These are phyloP conservation scores for Brachypteracias leptosomus DNA, from an alignment of 2,113 vertebrate genomes.

Conservation along the genomic window DNA sequence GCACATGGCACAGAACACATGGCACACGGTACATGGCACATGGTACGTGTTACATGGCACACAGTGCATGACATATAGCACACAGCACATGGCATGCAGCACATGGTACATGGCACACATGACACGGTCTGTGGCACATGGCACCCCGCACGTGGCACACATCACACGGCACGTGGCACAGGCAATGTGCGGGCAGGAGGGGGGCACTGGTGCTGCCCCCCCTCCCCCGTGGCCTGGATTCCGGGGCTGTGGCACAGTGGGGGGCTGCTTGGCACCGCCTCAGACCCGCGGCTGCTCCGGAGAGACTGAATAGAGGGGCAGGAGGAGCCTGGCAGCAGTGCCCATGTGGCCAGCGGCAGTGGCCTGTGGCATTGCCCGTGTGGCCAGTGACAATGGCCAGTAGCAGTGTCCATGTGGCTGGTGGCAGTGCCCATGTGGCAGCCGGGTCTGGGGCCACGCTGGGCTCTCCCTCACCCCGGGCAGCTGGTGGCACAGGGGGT, in stretches of 20 bases:
- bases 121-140: no score
- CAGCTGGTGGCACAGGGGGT: background rate
- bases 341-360: background rate
- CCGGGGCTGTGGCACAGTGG: background rate
- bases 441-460: background rate
- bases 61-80: no score
- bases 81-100: no score
- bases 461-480: background rate
- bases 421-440: background rate
- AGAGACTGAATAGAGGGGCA: background rate
- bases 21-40: background rate
- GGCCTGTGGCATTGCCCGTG: background rate
- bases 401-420: background rate
- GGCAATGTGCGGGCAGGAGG: background rate
- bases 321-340: background rate
- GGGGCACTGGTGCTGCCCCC: accelerated
- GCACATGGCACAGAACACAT: accelerated
- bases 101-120: background rate
- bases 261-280: background rate
- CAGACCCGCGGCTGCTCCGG: background rate
- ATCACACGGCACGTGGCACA: accelerated
- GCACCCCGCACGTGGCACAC: no score
- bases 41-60: no score
- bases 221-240: background rate
- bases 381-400: background rate